Percentiles rank a stretch among this genome's conserved stretches.
Conservation (phyloP, 2,797 vertebrate species). For the Centroberyx gerrardi region DNA sequence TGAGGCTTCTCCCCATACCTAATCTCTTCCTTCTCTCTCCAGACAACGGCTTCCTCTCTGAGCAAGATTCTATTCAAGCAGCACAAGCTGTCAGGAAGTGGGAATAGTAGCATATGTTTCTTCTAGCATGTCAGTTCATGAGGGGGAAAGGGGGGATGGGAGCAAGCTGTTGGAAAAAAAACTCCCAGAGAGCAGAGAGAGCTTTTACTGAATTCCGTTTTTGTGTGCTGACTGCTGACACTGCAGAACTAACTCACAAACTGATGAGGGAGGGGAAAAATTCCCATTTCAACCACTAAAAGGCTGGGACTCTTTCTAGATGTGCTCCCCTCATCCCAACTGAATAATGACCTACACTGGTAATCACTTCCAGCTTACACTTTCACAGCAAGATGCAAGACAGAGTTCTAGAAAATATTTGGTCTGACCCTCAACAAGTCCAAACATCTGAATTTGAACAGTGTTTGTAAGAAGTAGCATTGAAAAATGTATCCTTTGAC, state of each 20-base stretch:
- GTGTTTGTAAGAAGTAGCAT: conserved; percentile 4
- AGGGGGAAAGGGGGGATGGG: conserved; percentile 80
- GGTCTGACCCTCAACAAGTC: conserved; percentile 15
- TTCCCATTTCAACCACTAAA: conserved; percentile 83
- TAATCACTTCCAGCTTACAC: conserved; percentile 84
- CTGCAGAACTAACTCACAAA: conserved; percentile 85
- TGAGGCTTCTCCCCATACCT: conserved; percentile 44
- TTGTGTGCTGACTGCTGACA: conserved; percentile 88
- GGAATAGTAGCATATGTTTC: conserved; percentile 86
- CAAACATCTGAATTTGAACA: conserved; percentile 11
- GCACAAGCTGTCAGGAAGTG: conserved; percentile 85
- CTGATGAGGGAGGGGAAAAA: conserved; percentile 77
- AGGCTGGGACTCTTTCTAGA: conserved; percentile 76
- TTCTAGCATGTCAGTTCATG: conserved; percentile 87
- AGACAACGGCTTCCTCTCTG: conserved; percentile 80
- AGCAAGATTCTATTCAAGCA: conserved; percentile 81
- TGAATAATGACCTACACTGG: conserved; percentile 81
- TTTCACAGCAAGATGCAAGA: conserved; percentile 55
- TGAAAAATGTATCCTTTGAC: no score
- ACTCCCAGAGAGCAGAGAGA: conserved; percentile 73
- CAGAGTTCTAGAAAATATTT: conserved; percentile 27
- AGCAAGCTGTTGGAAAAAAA: conserved; percentile 81
- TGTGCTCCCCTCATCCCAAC: conserved; percentile 69
- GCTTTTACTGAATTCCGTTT: conserved; percentile 88
- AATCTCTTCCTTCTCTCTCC: conserved; percentile 65